Conservation (phyloP, 2,797 vertebrate species). For the Aplochiton taeniatus region DNA sequence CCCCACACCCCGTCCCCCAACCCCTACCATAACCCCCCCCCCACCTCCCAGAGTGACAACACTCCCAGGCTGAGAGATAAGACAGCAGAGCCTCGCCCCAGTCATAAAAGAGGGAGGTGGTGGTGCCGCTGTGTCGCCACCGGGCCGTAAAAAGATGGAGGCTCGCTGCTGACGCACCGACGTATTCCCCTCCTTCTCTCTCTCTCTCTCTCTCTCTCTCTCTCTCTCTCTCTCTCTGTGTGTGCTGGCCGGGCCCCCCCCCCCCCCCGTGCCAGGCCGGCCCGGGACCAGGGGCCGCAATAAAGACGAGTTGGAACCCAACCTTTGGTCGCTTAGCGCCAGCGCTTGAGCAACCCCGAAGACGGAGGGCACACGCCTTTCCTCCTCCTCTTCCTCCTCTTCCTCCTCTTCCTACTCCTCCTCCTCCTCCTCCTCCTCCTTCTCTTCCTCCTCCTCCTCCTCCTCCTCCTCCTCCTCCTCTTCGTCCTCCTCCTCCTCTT, state of each 20-base stretch:
- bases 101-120: conserved; percentile 57
- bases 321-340: conserved; percentile 74
- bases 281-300: conserved; percentile 45
- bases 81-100: conserved; percentile 40
- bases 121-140: conserved; percentile 52
- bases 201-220: conserved; percentile 14
- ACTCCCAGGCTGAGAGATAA: conserved; percentile 55
- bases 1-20: background rate
- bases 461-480: too few relatives aligned
- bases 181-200: background rate
- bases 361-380: conserved; percentile 41
- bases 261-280: conserved; percentile 1
- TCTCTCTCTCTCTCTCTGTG: conserved; percentile 18
- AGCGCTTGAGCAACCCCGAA: conserved; percentile 38
- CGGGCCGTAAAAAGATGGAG: conserved; percentile 53
- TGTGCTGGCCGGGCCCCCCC: too few relatives aligned
- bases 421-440: too few relatives aligned
- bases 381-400: conserved; percentile 3
- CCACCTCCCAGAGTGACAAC: background rate
- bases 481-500: conserved; percentile 2
- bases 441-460: too few relatives aligned
- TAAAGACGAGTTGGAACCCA: conserved; percentile 78
- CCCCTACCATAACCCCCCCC: background rate
- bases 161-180: conserved; percentile 53
- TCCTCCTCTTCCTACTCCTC: too few relatives aligned